Evolutionary conservation across 2,113 vertebrate genomes (phyloP).

Genomic region (Atrichornis clamosus): DNA sequence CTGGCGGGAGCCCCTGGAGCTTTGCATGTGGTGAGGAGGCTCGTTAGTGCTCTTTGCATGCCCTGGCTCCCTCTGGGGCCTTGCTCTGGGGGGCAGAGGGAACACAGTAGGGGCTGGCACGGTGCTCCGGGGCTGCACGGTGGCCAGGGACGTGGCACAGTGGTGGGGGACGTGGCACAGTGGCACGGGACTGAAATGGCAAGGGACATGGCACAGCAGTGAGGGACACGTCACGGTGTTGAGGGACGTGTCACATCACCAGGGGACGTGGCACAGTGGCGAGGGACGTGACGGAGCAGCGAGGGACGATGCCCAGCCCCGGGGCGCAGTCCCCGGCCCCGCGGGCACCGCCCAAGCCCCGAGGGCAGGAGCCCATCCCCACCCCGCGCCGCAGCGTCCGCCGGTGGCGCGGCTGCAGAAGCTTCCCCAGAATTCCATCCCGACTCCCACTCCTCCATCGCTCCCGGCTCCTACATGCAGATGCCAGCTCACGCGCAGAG

Average conservation of each 20-base stretch:
- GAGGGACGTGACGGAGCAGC: rapidly evolving
- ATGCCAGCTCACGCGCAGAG: constrained; percentile 9
- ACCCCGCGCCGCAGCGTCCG: background rate
- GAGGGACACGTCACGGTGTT: background rate
- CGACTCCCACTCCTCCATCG: background rate
- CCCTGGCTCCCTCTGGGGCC: background rate
- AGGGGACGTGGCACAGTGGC: background rate
- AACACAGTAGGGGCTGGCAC: background rate
- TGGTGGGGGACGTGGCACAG: background rate
- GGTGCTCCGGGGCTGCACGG: rapidly evolving
- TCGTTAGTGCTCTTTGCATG: background rate
- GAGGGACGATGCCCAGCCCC: background rate
- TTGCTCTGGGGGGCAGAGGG: background rate
- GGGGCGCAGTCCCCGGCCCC: rapidly evolving
- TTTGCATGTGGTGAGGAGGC: background rate
- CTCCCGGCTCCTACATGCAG: constrained; percentile 14
- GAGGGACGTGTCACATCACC: background rate
- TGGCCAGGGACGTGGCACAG: background rate
- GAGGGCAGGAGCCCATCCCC: background rate
- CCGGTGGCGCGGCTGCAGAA: background rate
- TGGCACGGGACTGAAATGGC: background rate
- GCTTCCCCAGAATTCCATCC: background rate
- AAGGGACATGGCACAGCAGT: background rate
- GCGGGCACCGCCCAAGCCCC: rapidly evolving
- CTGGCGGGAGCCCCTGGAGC: rapidly evolving